Evolutionary conservation across 2,888 invertebrate species (phyloP), one percentile per base, ranked within the genome.

Genomic region (Chelonus formosanus): DNA sequence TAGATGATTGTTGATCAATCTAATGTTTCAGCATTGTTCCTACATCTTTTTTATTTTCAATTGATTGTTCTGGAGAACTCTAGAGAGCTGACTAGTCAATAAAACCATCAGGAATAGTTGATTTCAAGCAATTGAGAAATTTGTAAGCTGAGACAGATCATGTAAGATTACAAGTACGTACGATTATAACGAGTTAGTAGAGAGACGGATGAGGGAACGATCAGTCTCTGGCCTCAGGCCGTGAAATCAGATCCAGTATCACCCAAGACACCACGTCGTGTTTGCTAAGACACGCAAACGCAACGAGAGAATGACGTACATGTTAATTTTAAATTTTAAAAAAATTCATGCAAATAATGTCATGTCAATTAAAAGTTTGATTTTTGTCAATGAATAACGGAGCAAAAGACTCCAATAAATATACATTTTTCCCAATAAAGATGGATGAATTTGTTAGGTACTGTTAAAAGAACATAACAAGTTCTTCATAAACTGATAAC

Each of bases 171-270:
- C 50, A 48, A 60, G 47, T 53, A 36, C n/a, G 34, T 45, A 45
- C n/a, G n/a, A 34, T 20, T 56, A 56, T 56, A 36, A 57, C n/a
- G 34, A 45, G n/a, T 20, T 43, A 31, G 31, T 40, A 31, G 8
- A 44, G 31, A 44, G 32, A 57, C 31, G 45, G 45, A 40, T 40
- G 40, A 56, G 43, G 31, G 57, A 45, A 59, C 35, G 59, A 67
- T 65, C 65, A 60, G 55, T 57, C 48, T 65, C 53, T 58, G 61
- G 65, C 70, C 67, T 62, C 61, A 62, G 70, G 70, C 70, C 66
- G 66, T 68, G 70, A 70, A 70, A 70, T 70, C 70, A 68, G 70
- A 70, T 70, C 67, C 67, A 70, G 70, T 70, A 62, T 68, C 50
- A 59, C 56, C 52, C 63, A 44, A 48, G 54, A 60, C 34, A 58